Conservation (phyloP, 2,888 invertebrate species). For the Eupsilia transversa region DNA sequence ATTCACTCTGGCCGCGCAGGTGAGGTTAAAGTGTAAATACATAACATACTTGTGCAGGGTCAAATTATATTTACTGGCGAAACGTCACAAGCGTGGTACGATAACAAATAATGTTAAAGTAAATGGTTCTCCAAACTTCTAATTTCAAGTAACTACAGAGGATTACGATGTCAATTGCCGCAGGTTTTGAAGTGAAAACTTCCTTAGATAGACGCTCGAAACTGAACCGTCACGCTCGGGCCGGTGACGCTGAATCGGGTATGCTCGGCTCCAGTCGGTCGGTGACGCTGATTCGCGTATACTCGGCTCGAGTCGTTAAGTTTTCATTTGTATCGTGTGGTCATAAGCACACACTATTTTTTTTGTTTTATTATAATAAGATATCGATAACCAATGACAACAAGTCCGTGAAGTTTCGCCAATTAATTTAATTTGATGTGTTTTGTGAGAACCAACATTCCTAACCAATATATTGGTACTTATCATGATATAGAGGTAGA, state of each 20-base stretch:
- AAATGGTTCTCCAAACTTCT: background rate
- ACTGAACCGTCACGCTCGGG: background rate
- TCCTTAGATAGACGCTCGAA: background rate
- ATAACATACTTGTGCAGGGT: slow-evolving; percentile 22
- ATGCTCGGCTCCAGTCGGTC: no score
- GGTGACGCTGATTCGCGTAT: background rate
- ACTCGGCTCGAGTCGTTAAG: background rate
- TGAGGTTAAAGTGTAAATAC: slow-evolving; percentile 38
- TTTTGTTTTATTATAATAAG: background rate
- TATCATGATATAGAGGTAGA: background rate
- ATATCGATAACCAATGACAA: background rate
- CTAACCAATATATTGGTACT: background rate
- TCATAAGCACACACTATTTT: background rate
- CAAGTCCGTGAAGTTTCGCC: no score
- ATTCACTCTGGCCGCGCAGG: slow-evolving; percentile 15
- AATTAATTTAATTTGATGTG: background rate
- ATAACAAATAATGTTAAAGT: background rate
- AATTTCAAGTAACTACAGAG: background rate
- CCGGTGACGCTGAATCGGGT: background rate
- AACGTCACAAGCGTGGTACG: background rate
- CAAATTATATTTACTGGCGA: background rate
- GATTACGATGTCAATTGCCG: background rate
- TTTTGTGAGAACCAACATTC: slow-evolving; percentile 27
- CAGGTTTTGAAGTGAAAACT: background rate
- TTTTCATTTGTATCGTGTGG: background rate